A percentile compares a stretch with the other conserved stretches of the same genome.
Evolutionary conservation across 2,888 invertebrate genomes (phyloP).

Genomic region (Hydrotaea diabolus): DNA sequence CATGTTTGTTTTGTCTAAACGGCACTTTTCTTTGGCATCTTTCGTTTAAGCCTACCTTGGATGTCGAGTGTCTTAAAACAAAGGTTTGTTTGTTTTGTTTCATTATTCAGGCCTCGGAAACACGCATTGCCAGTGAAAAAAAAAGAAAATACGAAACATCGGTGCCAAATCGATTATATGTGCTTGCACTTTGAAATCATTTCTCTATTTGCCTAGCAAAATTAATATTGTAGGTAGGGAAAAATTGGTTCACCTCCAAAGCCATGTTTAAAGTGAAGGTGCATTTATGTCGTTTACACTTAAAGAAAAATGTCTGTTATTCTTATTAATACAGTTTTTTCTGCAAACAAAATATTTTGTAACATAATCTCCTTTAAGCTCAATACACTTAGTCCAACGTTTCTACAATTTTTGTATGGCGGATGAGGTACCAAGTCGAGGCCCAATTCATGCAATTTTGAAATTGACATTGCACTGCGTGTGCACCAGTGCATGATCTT

Average conservation of each 20-base stretch:
- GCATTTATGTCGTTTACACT: neutral
- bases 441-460: too few relatives aligned
- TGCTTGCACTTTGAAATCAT: neutral
- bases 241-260: neutral
- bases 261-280: too few relatives aligned
- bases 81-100: neutral
- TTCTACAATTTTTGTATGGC: too few relatives aligned
- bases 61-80: neutral
- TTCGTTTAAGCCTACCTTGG: neutral
- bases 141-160: neutral
- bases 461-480: too few relatives aligned
- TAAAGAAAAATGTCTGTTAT: neutral
- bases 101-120: neutral
- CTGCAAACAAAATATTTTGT: too few relatives aligned
- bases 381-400: too few relatives aligned
- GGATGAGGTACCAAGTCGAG: too few relatives aligned
- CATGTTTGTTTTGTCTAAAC: too few relatives aligned
- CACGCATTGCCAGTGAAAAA: slow-evolving; percentile 25
- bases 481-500: too few relatives aligned
- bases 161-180: slow-evolving; percentile 15
- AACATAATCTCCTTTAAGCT: too few relatives aligned
- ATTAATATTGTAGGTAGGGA: neutral
- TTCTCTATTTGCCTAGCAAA: slow-evolving; percentile 22
- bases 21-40: neutral
- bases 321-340: too few relatives aligned